Conservation (phyloP, 2,888 invertebrate genomes). For the Epiblema foenella region DNA sequence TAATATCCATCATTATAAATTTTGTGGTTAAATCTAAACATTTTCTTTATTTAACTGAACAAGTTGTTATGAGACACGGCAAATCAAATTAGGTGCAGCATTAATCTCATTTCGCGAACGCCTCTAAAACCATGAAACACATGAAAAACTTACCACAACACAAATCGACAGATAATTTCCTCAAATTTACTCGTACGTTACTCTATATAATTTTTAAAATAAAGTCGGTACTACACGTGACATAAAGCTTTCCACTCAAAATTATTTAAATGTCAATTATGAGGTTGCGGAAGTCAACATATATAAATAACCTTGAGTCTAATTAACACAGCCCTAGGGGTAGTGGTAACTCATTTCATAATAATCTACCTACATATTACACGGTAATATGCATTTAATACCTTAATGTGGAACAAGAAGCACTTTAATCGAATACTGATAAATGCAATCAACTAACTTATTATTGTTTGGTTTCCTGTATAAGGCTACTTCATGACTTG, state of each 20-base stretch:
- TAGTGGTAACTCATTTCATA: constrained; percentile 50
- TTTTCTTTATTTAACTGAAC: not conserved
- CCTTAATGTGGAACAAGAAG: not conserved
- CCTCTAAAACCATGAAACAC: constrained; percentile 49
- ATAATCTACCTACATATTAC: constrained; percentile 41
- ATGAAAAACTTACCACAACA: constrained; percentile 49
- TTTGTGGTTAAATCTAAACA: not conserved
- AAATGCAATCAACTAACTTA: no score
- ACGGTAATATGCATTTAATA: not conserved
- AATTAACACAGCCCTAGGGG: constrained; percentile 56
- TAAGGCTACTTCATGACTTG: no score
- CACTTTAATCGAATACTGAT: not conserved
- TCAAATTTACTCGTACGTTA: not conserved
- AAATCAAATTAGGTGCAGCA: constrained; percentile 52
- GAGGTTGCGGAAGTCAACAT: not conserved
- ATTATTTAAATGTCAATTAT: not conserved
- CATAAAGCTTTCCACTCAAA: not conserved
- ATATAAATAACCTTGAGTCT: constrained; percentile 51
- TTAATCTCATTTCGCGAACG: constrained; percentile 54
- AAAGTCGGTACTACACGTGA: not conserved
- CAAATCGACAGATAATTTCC: constrained; percentile 4
- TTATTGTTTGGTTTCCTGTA: no score
- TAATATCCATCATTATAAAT: no score
- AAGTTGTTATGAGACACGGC: constrained; percentile 43
- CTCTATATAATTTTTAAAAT: not conserved